Conservation (phyloP, 2,113 vertebrate genomes). For the Columba livia region DNA sequence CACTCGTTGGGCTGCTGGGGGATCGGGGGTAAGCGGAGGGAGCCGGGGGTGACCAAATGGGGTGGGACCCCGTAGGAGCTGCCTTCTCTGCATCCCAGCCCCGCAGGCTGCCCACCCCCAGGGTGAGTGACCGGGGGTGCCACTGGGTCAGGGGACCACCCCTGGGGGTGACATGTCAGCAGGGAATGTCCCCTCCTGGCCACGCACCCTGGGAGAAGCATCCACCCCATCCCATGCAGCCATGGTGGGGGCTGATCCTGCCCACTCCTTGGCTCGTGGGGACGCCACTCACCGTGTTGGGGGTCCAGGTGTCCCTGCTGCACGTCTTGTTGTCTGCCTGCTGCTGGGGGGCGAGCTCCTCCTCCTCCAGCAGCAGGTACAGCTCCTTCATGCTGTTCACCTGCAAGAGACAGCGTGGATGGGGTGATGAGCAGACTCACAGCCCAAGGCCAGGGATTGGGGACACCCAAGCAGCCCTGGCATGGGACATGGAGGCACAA, state of each 20-base stretch:
- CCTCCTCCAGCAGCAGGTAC: slow-evolving; percentile 90
- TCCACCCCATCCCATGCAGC: neutral
- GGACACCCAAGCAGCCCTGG: neutral
- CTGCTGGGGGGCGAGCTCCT: slow-evolving; percentile 84
- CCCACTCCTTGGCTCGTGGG: neutral
- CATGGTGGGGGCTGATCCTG: accelerated
- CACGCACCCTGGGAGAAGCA: accelerated
- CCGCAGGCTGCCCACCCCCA: accelerated
- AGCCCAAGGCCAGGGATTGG: neutral
- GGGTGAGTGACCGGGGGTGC: neutral
- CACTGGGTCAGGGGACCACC: neutral
- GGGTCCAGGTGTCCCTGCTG: slow-evolving; percentile 77
- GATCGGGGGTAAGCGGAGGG: neutral
- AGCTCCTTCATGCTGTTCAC: slow-evolving; percentile 96
- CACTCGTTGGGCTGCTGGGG: slow-evolving; percentile 83
- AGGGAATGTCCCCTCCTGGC: neutral
- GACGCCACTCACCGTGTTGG: slow-evolving; percentile 74
- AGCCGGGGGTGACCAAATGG: neutral
- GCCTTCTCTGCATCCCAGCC: neutral
- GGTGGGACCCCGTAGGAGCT: neutral
- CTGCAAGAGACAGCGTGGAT: slow-evolving; percentile 62
- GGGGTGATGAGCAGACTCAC: neutral
- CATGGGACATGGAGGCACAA: accelerated
- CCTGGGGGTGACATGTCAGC: neutral
- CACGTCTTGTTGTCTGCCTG: slow-evolving; percentile 84